phyloP scores from a whole-genome alignment of 2,888 invertebrate species.

The Drosophila prolongata region DNA sequence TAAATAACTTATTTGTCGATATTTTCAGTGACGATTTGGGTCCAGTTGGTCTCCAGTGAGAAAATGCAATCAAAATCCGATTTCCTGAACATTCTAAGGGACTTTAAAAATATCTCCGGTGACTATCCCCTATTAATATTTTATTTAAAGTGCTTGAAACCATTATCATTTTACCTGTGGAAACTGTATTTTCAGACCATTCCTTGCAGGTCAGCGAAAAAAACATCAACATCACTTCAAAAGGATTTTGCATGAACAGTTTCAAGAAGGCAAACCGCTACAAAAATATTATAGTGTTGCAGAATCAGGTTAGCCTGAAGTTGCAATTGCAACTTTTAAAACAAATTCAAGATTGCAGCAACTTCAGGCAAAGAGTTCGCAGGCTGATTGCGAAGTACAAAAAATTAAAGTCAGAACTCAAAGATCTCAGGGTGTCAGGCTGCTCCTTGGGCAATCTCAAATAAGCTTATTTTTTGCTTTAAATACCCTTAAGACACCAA shows the following conservation, averaged over 20 bases:
- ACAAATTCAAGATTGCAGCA: constrained; percentile 1
- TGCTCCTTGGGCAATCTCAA: too few species aligned
- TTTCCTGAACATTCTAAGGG: background rate
- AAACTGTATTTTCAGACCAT: background rate
- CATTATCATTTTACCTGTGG: background rate
- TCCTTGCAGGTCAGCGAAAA: background rate
- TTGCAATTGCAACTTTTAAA: background rate
- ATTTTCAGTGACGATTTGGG: background rate
- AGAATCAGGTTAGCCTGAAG: background rate
- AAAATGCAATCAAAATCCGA: background rate
- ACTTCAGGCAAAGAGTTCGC: constrained; percentile 1
- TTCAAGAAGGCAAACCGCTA: background rate
- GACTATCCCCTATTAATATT: background rate
- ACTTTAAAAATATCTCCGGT: background rate
- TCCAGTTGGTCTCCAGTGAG: background rate
- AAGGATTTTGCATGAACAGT: background rate
- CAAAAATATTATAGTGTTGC: background rate
- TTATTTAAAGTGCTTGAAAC: background rate
- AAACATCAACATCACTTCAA: background rate
- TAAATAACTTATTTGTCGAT: background rate
- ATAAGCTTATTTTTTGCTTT: too few species aligned
- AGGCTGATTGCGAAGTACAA: background rate
- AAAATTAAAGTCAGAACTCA: background rate
- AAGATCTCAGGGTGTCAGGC: background rate
- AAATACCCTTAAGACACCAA: too few species aligned